A percentile compares a stretch with the other conserved stretches of the same genome.
Conservation (phyloP, 2,113 vertebrate genomes). For the Gobio gobio region DNA sequence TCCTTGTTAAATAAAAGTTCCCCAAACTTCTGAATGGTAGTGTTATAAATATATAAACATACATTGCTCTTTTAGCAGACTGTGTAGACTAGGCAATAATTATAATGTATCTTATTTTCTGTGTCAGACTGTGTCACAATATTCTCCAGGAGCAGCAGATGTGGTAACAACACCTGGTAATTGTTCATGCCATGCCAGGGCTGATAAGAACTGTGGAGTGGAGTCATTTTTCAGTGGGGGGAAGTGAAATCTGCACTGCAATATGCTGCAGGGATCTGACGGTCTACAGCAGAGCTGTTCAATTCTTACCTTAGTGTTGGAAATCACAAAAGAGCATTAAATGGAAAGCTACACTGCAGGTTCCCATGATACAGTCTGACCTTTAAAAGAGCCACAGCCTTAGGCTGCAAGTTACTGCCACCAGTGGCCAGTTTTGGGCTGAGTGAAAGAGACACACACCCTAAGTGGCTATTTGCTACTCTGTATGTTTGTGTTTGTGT, state of each 20-base stretch:
- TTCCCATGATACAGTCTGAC: conserved; percentile 3
- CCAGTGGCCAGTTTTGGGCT: neutral
- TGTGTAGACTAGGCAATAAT: conserved; percentile 36
- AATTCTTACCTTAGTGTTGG: neutral
- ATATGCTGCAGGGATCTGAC: neutral
- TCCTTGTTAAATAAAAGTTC: neutral
- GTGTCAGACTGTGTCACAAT: conserved; percentile 45
- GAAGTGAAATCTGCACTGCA: conserved; percentile 31
- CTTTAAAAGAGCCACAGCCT: neutral
- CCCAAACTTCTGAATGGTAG: neutral
- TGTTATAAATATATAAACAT: neutral
- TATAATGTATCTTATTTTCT: conserved; percentile 45
- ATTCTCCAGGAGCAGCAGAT: conserved; percentile 39
- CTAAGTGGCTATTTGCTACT: neutral
- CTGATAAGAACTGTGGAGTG: conserved; percentile 32
- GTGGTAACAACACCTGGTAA: conserved; percentile 49
- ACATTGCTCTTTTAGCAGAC: neutral
- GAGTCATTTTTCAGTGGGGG: conserved; percentile 21
- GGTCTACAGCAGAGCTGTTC: neutral
- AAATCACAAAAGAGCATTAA: conserved; percentile 9
- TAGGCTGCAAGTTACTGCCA: neutral
- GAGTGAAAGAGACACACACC: conserved; percentile 3
- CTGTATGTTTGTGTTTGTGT: neutral
- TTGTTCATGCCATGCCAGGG: conserved; percentile 44
- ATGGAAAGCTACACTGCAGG: neutral